Percentiles rank a stretch among this genome's conserved stretches.
These are phyloP conservation scores for Ceratothoa steindachneri DNA, from an alignment of 2,888 invertebrate genomes.

Conservation along the genomic window DNA sequence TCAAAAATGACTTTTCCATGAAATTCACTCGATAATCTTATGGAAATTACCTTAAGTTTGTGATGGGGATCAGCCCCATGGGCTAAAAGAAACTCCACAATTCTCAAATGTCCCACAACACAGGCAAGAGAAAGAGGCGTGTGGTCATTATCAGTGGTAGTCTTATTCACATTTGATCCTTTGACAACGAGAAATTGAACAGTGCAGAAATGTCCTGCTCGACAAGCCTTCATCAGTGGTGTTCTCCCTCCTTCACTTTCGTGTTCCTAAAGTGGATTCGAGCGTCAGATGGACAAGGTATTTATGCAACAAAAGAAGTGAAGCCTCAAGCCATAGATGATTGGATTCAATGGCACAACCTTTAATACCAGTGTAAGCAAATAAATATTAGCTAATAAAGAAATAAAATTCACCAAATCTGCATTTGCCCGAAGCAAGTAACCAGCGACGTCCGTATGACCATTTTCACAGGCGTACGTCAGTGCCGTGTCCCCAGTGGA, in stretches of 20 bases:
- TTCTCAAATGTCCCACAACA: slow-evolving; percentile 89
- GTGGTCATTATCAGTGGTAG: slow-evolving; percentile 89
- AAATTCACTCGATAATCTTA: too few species aligned
- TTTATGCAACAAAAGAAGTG: too few species aligned
- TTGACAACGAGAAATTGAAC: slow-evolving; percentile 91
- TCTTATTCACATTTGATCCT: slow-evolving; percentile 74
- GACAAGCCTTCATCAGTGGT: slow-evolving; percentile 96
- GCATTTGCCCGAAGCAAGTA: slow-evolving; percentile 85
- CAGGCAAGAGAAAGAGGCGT: slow-evolving; percentile 94
- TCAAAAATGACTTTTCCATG: too few species aligned
- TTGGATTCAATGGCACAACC: too few species aligned
- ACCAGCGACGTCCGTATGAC: slow-evolving; percentile 94
- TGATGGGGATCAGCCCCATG: slow-evolving; percentile 93
- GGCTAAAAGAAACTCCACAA: slow-evolving; percentile 84
- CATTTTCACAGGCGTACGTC: slow-evolving; percentile 97
- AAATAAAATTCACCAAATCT: slow-evolving; percentile 66
- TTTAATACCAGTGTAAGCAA: too few species aligned
- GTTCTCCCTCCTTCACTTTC: slow-evolving; percentile 65
- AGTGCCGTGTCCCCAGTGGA: slow-evolving; percentile 93
- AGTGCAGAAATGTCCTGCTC: slow-evolving; percentile 92
- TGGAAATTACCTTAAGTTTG: slow-evolving; percentile 83
- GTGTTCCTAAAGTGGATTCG: slow-evolving; percentile 22
- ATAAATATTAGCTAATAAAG: too few species aligned
- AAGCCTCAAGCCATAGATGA: too few species aligned
- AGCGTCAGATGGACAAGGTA: too few species aligned